Base-by-base conservation (phyloP, 2,113 vertebrate genomes). In the Sialia sialis region DNA sequence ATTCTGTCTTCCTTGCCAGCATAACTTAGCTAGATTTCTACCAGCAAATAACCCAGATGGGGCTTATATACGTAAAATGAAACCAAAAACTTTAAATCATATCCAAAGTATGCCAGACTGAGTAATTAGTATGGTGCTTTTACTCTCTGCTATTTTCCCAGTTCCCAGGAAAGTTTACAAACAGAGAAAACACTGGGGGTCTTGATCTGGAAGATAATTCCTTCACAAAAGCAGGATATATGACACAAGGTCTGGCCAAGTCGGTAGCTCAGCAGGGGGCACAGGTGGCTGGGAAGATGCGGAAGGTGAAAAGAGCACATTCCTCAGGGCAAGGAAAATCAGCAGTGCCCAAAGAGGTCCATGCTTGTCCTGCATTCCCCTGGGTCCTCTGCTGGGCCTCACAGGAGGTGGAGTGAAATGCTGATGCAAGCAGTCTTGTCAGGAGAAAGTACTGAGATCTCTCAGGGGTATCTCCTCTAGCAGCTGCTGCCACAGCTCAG, bases 401-500 rank as follows among this genome's bases (percentile, higher is more conserved):
- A 3, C 0, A 30, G 58, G 9, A 54, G 29, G 5, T 38, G 62
- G 16, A 23, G 22, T 80, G 74, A 82, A 39, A 68, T 22, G 63
- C 58, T 73, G 67, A 25, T 63, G 27, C 19, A 39, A 25, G 20
- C n/a, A 77, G 3, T 13, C 16, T 2, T 4, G 26, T 29, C 2
- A 0, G 59, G 34, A 87, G 54, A 56, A 68, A 54, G 41, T 11
- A 44, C 22, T 0, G 0, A 39, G 10, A 43, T 39, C 25, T 59
- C 0, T 0, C 11, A 32, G 19, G 21, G 19, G 1, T 49, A 22
- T 43, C 48, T 92, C 59, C 8, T 1, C n/a, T 51, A 10, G 39
- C 17, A 29, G 11, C 26, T 0, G 1, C 39, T 95, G 84, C 41
- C 49, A 16, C 39, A 76, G 48, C 73, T 88, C 29, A 7, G 34